phyloP scores from a whole-genome alignment of 35 echinoderm and acorn worm genomes.

The Apostichopus californicus region DNA sequence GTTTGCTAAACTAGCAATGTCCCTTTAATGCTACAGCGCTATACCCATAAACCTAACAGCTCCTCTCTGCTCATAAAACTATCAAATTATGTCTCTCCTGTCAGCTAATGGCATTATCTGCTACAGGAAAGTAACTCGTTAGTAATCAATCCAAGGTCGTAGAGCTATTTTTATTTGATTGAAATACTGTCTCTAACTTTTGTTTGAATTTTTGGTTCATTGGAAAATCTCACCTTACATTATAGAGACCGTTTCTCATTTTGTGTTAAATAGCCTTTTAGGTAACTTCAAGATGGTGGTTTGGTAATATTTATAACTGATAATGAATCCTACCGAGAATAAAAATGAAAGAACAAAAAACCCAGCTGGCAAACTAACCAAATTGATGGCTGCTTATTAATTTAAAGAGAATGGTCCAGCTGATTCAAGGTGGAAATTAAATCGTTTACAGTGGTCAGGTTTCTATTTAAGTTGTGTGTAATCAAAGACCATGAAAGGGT shows the following conservation, averaged over 20 bases:
- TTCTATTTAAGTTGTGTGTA: background rate
- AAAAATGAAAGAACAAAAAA: too few relatives aligned
- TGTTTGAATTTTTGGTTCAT: background rate
- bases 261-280: background rate
- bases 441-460: background rate
- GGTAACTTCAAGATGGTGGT: background rate
- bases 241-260: background rate
- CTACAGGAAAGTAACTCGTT: conserved; percentile 15
- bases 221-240: background rate
- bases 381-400: conserved; percentile 20
- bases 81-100: conserved; percentile 13
- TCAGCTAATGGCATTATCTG: conserved; percentile 13
- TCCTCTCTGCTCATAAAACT: background rate
- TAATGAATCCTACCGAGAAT: too few relatives aligned
- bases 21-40: background rate
- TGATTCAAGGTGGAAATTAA: conserved; percentile 5
- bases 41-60: background rate
- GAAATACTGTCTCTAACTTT: conserved; percentile 15
- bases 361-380: background rate
- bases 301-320: background rate
- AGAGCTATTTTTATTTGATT: background rate
- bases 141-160: conserved; percentile 41
- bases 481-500: background rate
- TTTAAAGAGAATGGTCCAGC: conserved; percentile 6
- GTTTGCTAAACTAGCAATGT: background rate